Evolutionary conservation across 2,797 vertebrate genomes (phyloP).

Genomic region (Smutsia temminckii): DNA sequence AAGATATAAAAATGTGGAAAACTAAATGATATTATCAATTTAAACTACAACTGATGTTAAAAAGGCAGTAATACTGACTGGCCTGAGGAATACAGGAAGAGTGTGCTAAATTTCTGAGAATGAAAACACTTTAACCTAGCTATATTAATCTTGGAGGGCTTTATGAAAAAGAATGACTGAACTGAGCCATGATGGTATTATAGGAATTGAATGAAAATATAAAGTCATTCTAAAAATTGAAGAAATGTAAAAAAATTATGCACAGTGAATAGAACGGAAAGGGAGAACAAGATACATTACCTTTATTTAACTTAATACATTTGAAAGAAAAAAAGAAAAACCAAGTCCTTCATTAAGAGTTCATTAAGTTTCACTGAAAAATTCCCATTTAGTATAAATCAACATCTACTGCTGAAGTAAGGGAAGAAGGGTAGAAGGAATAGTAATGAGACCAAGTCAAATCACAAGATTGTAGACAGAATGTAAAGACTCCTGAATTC

Average conservation of each 20-base stretch:
- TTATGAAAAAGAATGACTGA: not conserved
- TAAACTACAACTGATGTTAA: not conserved
- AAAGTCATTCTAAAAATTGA: not conserved
- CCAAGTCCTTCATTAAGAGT: not conserved
- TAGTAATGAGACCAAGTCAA: not conserved
- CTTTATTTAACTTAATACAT: not conserved
- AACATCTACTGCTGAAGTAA: not conserved
- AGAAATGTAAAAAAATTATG: conserved; percentile 15
- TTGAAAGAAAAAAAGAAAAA: not conserved
- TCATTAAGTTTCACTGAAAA: not conserved
- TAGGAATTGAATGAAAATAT: not conserved
- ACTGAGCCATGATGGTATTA: not conserved
- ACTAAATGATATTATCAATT: not conserved
- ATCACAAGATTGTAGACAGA: not conserved
- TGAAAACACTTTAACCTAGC: conserved; percentile 1
- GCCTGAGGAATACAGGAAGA: not conserved
- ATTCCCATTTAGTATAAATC: conserved; percentile 29
- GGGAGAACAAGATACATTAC: not conserved
- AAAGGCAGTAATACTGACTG: not conserved
- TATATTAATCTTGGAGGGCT: not conserved
- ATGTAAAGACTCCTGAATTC: not conserved
- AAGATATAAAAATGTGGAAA: conserved; percentile 17
- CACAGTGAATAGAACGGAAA: not conserved
- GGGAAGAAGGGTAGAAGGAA: not conserved
- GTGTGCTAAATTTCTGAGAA: not conserved